phyloP scores from a whole-genome alignment of 1,140 invertebrate genomes.

The Solenopsis fugax region DNA sequence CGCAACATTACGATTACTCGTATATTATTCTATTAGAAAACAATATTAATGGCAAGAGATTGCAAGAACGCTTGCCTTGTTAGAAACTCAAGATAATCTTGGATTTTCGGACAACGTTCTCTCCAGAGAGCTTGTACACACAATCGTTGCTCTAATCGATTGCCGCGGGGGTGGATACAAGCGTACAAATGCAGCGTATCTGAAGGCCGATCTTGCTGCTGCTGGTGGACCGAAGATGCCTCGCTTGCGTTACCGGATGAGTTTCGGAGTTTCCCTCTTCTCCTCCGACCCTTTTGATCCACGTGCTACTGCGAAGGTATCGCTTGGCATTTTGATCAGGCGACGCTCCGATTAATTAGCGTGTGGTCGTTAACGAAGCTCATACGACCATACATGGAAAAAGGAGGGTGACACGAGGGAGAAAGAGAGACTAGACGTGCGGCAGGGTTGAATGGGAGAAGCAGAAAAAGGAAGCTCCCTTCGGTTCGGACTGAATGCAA shows the following conservation, averaged over 20 bases:
- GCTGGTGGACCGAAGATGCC: constrained; percentile 44
- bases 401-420: background rate
- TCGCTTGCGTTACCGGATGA: constrained; percentile 27
- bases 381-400: constrained; percentile 26
- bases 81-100: constrained; percentile 22
- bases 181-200: constrained; percentile 49
- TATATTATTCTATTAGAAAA: background rate
- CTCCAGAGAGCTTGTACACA: background rate
- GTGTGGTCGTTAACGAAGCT: constrained; percentile 76
- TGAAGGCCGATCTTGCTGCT: constrained; percentile 41
- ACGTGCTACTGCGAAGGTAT: constrained; percentile 44
- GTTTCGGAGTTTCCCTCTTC: constrained; percentile 32
- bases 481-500: constrained; percentile 55
- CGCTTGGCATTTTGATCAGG: constrained; percentile 70
- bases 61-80: background rate
- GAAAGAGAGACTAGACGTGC: background rate
- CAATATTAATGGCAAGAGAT: background rate
- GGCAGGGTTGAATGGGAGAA: background rate
- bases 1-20: background rate
- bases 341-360: constrained; percentile 78
- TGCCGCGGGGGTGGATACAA: background rate
- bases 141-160: constrained; percentile 36
- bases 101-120: constrained; percentile 16
- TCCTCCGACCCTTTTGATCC: background rate
- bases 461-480: constrained; percentile 37